phyloP scores from a whole-genome alignment of 2,113 vertebrate species.

The Motacilla alba region DNA sequence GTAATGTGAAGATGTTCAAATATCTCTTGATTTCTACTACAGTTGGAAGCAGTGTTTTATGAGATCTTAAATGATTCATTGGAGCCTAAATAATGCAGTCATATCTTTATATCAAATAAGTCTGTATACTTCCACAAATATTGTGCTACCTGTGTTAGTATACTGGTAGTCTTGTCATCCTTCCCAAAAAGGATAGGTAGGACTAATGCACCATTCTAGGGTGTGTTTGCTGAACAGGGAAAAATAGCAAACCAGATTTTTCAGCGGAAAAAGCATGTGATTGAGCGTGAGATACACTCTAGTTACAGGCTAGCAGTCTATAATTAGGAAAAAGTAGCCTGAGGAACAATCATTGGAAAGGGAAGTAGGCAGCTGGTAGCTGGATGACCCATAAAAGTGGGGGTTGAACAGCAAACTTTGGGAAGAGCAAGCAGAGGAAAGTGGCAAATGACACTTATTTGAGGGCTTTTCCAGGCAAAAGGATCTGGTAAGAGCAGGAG shows the following conservation, averaged over 20 bases:
- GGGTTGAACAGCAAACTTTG: background rate
- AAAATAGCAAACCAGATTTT: background rate
- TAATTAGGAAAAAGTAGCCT: background rate
- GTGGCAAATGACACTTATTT: background rate
- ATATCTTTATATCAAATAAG: background rate
- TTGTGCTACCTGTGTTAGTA: background rate
- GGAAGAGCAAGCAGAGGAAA: background rate
- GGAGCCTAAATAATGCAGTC: background rate
- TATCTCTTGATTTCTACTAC: background rate
- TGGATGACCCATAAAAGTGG: background rate
- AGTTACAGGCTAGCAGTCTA: background rate
- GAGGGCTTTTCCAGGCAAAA: background rate
- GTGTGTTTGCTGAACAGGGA: background rate
- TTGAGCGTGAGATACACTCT: background rate
- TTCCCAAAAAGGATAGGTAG: background rate
- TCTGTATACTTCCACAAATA: background rate
- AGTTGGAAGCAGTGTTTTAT: background rate
- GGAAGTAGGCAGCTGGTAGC: background rate
- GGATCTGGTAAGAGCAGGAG: background rate
- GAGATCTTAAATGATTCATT: background rate
- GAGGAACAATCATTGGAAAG: background rate
- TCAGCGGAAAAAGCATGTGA: background rate
- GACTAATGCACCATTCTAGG: background rate
- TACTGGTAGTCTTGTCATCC: background rate
- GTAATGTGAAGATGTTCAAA: background rate